phyloP scores from a whole-genome alignment of 2,888 invertebrate genomes.

The Epinotia bilunana region DNA sequence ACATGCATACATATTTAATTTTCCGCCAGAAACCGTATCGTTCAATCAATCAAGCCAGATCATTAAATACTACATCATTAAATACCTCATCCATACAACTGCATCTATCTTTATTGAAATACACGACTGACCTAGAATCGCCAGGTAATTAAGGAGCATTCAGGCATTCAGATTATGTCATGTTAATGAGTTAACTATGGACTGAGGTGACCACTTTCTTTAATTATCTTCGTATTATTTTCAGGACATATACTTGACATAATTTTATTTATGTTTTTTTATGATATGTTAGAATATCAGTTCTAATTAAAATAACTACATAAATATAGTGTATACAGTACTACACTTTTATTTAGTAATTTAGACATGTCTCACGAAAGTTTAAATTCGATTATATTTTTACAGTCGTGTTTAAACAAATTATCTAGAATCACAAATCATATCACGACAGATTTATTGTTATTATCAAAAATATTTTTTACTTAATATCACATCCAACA shows the following conservation, averaged over 20 bases:
- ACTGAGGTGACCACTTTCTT: not conserved
- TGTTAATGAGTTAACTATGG: slow-evolving; percentile 19
- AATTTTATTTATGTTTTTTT: too few relatives aligned
- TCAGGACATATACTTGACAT: not conserved
- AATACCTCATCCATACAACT: slow-evolving; percentile 2
- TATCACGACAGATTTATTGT: too few relatives aligned
- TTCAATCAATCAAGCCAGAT: slow-evolving; percentile 18
- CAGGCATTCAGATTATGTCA: slow-evolving; percentile 35
- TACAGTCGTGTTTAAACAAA: too few relatives aligned
- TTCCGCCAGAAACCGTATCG: not conserved
- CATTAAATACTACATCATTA: slow-evolving; percentile 19
- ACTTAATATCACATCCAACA: too few relatives aligned
- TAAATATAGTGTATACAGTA: too few relatives aligned
- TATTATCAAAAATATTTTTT: too few relatives aligned
- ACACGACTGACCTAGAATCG: slow-evolving; percentile 38
- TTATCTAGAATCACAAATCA: too few relatives aligned
- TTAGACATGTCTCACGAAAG: too few relatives aligned
- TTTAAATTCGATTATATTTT: too few relatives aligned
- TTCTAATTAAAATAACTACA: too few relatives aligned
- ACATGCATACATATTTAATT: not conserved
- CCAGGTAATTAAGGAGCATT: slow-evolving; percentile 27
- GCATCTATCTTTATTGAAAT: slow-evolving; percentile 31
- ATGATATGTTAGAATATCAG: too few relatives aligned
- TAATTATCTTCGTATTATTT: not conserved
- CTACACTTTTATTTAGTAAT: too few relatives aligned